phyloP scores from a whole-genome alignment of 2,888 invertebrate species.

The Aspidiotus rigidus region DNA sequence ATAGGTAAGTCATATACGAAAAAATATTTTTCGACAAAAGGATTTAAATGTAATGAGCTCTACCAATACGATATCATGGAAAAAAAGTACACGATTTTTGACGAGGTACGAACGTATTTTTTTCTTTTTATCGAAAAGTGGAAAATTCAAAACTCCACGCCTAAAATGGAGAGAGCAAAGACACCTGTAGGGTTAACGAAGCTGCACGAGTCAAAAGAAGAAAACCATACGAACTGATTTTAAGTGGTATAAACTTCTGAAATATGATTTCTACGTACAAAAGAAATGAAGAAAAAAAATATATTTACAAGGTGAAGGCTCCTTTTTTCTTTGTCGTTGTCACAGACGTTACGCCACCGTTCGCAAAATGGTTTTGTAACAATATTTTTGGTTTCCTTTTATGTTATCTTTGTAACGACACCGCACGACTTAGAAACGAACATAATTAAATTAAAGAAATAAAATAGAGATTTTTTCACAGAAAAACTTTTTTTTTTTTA shows the following conservation, averaged over 20 bases:
- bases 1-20: too few species aligned
- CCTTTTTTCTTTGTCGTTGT: background rate
- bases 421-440: conserved; percentile 17
- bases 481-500: conserved; percentile 4
- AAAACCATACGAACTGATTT: background rate
- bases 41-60: too few species aligned
- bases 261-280: background rate
- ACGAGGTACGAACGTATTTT: too few species aligned
- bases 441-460: conserved; percentile 23
- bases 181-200: too few species aligned
- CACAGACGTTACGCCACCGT: background rate
- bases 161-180: too few species aligned
- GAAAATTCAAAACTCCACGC: too few species aligned
- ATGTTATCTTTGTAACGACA: conserved; percentile 11
- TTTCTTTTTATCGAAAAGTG: too few species aligned
- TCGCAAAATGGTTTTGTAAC: conserved; percentile 1
- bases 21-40: too few species aligned
- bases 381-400: conserved; percentile 18
- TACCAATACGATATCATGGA: too few species aligned
- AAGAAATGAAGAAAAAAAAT: background rate
- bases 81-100: too few species aligned
- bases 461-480: conserved; percentile 6
- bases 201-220: background rate
- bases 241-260: conserved; percentile 2
- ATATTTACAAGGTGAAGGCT: background rate